These are phyloP conservation scores for Panagrolaimus sp. DNA, from an alignment of 1,140 invertebrate species.

Conservation along the genomic window DNA sequence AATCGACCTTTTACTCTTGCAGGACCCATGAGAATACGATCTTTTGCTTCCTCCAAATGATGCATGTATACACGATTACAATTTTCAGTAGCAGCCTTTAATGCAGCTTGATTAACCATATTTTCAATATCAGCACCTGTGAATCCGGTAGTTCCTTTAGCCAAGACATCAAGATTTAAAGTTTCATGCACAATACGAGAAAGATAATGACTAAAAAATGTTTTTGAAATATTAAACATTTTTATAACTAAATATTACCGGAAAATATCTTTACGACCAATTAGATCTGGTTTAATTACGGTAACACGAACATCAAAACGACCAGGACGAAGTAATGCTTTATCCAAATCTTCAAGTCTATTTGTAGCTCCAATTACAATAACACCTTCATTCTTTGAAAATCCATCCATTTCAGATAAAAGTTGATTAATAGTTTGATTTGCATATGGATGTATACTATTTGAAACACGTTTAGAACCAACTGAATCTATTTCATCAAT, in stretches of 20 bases:
- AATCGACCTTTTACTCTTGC: constrained; percentile 75
- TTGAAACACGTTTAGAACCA: constrained; percentile 88
- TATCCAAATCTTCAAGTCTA: constrained; percentile 85
- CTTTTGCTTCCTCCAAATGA: constrained; percentile 83
- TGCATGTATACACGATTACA: constrained; percentile 77
- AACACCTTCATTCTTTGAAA: constrained; percentile 90
- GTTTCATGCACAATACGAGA: constrained; percentile 62
- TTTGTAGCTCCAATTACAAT: constrained; percentile 97
- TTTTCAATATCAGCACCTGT: constrained; percentile 91
- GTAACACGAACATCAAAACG: constrained; percentile 90
- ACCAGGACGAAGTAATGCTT: constrained; percentile 84
- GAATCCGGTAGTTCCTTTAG: constrained; percentile 83
- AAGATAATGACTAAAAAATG: constrained; percentile 28
- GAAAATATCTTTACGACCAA: constrained; percentile 84
- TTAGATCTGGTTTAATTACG: constrained; percentile 81
- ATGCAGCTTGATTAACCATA: constrained; percentile 73
- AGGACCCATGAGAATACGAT: constrained; percentile 87
- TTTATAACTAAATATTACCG: constrained; percentile 52
- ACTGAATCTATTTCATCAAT: constrained; percentile 99
- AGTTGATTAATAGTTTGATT: constrained; percentile 97
- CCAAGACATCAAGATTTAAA: constrained; percentile 76
- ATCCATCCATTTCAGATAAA: constrained; percentile 96
- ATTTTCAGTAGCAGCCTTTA: constrained; percentile 83
- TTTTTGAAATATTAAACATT: no score
- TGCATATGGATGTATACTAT: constrained; percentile 89